phyloP scores from a whole-genome alignment of 1,140 invertebrate species.

The Hetaerina americana region DNA sequence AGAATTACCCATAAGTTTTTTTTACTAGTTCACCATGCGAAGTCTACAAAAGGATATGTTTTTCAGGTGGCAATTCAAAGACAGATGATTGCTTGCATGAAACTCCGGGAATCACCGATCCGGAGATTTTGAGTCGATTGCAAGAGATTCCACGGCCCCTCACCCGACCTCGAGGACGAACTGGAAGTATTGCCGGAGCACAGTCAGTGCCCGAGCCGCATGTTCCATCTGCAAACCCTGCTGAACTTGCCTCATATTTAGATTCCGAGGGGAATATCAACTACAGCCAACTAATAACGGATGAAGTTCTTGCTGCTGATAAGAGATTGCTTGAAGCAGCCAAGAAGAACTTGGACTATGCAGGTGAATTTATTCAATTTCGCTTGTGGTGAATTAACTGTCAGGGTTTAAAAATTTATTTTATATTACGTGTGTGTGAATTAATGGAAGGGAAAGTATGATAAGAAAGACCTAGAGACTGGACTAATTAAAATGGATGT shows the following conservation, averaged over 20 bases:
- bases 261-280: constrained; percentile 55
- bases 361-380: constrained; percentile 37
- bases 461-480: no score
- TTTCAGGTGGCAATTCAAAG: constrained; percentile 30
- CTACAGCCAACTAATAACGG: constrained; percentile 64
- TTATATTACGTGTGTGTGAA: no score
- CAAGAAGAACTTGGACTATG: constrained; percentile 70
- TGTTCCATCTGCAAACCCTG: neutral
- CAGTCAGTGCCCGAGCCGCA: constrained; percentile 1
- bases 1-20: no score
- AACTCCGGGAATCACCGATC: constrained; percentile 49
- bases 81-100: constrained; percentile 40
- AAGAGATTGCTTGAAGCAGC: constrained; percentile 61
- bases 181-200: neutral
- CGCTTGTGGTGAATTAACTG: neutral
- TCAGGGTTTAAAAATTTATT: no score
- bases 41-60: no score
- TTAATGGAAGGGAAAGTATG: no score
- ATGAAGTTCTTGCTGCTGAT: constrained; percentile 74
- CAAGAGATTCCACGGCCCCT: constrained; percentile 44
- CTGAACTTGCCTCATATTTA: constrained; percentile 35
- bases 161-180: constrained; percentile 30
- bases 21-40: no score
- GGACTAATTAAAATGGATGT: no score
- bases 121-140: constrained; percentile 47